A percentile compares a stretch with the other conserved stretches of the same genome.
Evolutionary conservation across 2,113 vertebrate genomes (phyloP).

Genomic region (Thalassoma bifasciatum): DNA sequence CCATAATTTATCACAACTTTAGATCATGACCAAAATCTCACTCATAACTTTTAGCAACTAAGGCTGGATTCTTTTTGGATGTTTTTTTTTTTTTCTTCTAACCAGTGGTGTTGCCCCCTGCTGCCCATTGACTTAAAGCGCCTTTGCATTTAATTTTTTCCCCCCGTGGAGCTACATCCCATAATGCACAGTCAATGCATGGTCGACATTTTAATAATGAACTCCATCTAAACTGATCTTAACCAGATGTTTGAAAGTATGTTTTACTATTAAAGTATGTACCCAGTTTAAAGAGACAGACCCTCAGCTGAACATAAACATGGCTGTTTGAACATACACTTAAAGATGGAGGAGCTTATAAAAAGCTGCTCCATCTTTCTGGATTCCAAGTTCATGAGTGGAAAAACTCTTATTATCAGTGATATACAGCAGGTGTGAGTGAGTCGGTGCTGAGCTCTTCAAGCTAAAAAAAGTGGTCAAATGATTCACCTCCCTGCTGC

Average conservation of each 20-base stretch:
- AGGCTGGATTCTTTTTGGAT: too few relatives aligned
- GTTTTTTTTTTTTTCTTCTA: too few relatives aligned
- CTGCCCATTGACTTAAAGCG: not conserved
- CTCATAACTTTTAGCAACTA: too few relatives aligned
- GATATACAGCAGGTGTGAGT: conserved; percentile 26
- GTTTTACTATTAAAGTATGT: not conserved
- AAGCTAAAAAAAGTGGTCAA: not conserved
- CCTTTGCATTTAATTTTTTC: too few relatives aligned
- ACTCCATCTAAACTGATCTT: not conserved
- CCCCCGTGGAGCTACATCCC: too few relatives aligned
- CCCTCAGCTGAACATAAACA: not conserved
- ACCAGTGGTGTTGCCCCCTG: not conserved
- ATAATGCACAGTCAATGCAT: not conserved
- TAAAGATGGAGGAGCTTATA: not conserved
- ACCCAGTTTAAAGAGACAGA: too few relatives aligned
- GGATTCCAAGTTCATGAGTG: conserved; percentile 9
- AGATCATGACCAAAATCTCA: too few relatives aligned
- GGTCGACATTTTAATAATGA: not conserved
- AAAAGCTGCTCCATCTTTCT: conserved; percentile 1
- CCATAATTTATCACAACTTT: too few relatives aligned
- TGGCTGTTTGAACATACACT: not conserved
- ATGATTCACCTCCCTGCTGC: conserved; percentile 19
- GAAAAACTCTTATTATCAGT: conserved; percentile 19
- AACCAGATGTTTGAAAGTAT: not conserved
- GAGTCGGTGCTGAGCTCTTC: not conserved